Evolutionary conservation across 2,888 invertebrate genomes (phyloP).

Genomic region (Tridacna gigas): DNA sequence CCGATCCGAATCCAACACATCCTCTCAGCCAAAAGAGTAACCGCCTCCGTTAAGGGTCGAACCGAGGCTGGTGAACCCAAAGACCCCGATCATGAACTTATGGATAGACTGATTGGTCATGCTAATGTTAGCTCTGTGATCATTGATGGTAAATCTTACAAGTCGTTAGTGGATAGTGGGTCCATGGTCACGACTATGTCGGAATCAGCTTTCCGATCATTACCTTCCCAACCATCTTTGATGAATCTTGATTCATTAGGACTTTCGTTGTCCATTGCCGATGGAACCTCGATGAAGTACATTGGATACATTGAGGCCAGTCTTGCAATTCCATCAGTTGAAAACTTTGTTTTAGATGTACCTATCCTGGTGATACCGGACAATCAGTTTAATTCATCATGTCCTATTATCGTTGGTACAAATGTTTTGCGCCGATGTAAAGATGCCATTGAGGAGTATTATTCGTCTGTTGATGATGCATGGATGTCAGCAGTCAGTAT

Average conservation of each 20-base stretch:
- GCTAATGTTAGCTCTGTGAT: not conserved
- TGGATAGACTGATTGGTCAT: not conserved
- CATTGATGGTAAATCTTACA: not conserved
- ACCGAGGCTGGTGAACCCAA: not conserved
- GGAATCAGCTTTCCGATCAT: not conserved
- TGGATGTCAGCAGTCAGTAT: not conserved
- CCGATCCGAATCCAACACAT: not conserved
- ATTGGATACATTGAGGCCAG: not conserved
- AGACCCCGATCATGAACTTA: not conserved
- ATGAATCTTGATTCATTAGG: not conserved
- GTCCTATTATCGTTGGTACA: constrained; percentile 34
- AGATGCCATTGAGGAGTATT: not conserved
- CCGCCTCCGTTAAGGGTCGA: not conserved
- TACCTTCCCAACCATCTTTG: not conserved
- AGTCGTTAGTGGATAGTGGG: not conserved
- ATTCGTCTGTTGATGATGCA: not conserved
- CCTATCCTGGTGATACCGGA: constrained; percentile 16
- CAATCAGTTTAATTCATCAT: constrained; percentile 4
- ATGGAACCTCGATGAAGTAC: constrained; percentile 22
- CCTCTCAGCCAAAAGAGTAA: not conserved
- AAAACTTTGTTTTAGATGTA: not conserved
- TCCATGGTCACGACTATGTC: not conserved
- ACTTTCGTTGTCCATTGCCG: not conserved
- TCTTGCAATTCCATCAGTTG: not conserved
- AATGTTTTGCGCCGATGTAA: constrained; percentile 23